These are phyloP conservation scores for Odontamblyopus lacepedii DNA, from an alignment of 2,797 vertebrate genomes.

Conservation along the genomic window DNA sequence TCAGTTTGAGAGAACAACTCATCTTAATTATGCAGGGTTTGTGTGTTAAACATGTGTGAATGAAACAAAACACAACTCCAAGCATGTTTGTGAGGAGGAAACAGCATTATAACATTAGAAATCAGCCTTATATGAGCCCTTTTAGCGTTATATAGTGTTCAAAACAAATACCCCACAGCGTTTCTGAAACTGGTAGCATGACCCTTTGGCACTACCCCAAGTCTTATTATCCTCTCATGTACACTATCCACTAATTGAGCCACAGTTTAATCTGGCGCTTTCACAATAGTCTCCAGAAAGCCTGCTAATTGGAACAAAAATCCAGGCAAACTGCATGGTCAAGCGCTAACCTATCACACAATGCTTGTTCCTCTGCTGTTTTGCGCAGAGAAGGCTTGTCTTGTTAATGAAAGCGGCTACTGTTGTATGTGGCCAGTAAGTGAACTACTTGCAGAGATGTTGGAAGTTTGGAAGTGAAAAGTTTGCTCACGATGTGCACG, in stretches of 20 bases:
- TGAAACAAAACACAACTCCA: too few species aligned
- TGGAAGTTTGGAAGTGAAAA: not conserved
- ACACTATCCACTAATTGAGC: slow-evolving; percentile 49
- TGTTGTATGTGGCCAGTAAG: not conserved
- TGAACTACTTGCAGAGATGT: not conserved
- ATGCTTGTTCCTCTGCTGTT: slow-evolving; percentile 3
- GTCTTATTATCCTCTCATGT: slow-evolving; percentile 42
- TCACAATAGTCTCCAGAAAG: slow-evolving; percentile 41
- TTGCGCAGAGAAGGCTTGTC: not conserved
- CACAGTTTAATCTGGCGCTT: slow-evolving; percentile 45
- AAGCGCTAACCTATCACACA: slow-evolving; percentile 27
- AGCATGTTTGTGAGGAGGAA: too few species aligned
- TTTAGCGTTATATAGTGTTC: slow-evolving; percentile 22
- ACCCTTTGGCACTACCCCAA: slow-evolving; percentile 28
- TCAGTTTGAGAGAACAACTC: too few species aligned
- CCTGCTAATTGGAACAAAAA: slow-evolving; percentile 44
- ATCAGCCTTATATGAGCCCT: too few species aligned
- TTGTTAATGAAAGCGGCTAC: not conserved
- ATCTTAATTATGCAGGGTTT: too few species aligned
- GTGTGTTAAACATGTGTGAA: too few species aligned
- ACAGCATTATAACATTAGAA: too few species aligned
- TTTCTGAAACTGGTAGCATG: slow-evolving; percentile 18
- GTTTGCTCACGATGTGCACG: too few species aligned
- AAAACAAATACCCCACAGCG: slow-evolving; percentile 28
- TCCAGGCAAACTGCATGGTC: slow-evolving; percentile 26